Evolutionary conservation across 2,113 vertebrate genomes (phyloP).

Genomic region (Gila orcuttii): DNA sequence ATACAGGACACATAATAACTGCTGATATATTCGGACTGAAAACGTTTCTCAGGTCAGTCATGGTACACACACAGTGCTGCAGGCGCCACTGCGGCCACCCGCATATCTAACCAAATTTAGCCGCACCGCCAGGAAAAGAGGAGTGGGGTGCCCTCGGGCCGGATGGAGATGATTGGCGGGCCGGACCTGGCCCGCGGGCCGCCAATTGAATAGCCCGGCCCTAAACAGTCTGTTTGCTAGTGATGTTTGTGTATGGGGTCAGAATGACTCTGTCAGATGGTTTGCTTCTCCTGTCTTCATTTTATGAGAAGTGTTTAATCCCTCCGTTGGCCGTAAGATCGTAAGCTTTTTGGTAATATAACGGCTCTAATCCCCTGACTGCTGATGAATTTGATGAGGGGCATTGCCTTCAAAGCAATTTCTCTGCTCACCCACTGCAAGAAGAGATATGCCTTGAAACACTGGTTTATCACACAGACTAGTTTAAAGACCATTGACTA

Average conservation of each 20-base stretch:
- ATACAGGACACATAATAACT: too few relatives aligned
- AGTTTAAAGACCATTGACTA: conserved; percentile 41
- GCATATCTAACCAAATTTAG: too few relatives aligned
- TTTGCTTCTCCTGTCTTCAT: conserved; percentile 56
- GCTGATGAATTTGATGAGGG: conserved; percentile 67
- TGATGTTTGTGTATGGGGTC: conserved; percentile 36
- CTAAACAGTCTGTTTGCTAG: background rate
- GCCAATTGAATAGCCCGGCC: too few relatives aligned
- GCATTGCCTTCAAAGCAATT: conserved; percentile 72
- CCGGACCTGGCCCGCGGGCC: too few relatives aligned
- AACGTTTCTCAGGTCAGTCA: too few relatives aligned
- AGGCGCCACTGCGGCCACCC: too few relatives aligned
- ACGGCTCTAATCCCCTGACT: conserved; percentile 70
- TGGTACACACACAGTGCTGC: too few relatives aligned
- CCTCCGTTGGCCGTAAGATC: conserved; percentile 62
- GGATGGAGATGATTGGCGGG: too few relatives aligned
- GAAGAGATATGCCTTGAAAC: conserved; percentile 55
- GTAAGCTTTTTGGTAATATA: conserved; percentile 74
- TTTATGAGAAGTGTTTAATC: conserved; percentile 71
- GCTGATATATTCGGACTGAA: too few relatives aligned
- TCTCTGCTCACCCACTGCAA: conserved; percentile 57
- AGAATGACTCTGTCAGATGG: conserved; percentile 39
- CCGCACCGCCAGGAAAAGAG: too few relatives aligned
- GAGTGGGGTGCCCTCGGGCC: too few relatives aligned
- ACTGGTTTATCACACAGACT: conserved; percentile 51